These are phyloP conservation scores for Schizotus pectinicornis DNA, from an alignment of 2,888 invertebrate species.

Conservation along the genomic window DNA sequence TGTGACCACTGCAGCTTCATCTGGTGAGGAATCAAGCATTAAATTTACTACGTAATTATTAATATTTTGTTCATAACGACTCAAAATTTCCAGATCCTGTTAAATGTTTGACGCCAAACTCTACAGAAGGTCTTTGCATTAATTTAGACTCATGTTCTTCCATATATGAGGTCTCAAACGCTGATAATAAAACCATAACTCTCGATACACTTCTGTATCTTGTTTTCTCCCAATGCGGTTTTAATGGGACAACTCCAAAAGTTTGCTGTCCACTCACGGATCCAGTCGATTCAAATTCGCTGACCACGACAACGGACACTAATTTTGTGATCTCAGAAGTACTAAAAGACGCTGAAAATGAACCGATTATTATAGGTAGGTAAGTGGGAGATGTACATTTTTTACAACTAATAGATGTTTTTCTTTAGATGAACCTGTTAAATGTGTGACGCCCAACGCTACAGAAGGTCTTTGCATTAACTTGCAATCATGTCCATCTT, in stretches of 20 bases:
- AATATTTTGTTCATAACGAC: too few relatives aligned
- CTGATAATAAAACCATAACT: conserved; percentile 39
- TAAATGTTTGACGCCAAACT: conserved; percentile 58
- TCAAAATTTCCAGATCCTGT: neutral
- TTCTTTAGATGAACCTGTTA: conserved; percentile 31
- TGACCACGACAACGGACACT: neutral
- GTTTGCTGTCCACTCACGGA: conserved; percentile 59
- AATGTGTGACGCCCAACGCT: conserved; percentile 58
- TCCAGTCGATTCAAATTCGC: neutral
- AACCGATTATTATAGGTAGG: neutral
- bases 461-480: conserved; percentile 58
- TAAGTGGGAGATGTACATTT: neutral
- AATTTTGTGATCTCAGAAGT: neutral
- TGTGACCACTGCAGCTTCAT: too few relatives aligned
- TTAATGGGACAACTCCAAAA: conserved; percentile 57
- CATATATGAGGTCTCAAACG: conserved; percentile 51
- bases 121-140: conserved; percentile 58
- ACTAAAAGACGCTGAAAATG: too few relatives aligned
- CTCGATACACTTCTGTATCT: conserved; percentile 56
- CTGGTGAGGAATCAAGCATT: too few relatives aligned
- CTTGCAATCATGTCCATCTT: conserved; percentile 57
- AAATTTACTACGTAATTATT: too few relatives aligned
- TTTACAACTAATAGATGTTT: neutral
- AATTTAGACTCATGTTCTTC: conserved; percentile 58
- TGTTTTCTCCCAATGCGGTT: conserved; percentile 62